phyloP scores from a whole-genome alignment of 2,113 vertebrate species.

The Ramphastos sulfuratus region DNA sequence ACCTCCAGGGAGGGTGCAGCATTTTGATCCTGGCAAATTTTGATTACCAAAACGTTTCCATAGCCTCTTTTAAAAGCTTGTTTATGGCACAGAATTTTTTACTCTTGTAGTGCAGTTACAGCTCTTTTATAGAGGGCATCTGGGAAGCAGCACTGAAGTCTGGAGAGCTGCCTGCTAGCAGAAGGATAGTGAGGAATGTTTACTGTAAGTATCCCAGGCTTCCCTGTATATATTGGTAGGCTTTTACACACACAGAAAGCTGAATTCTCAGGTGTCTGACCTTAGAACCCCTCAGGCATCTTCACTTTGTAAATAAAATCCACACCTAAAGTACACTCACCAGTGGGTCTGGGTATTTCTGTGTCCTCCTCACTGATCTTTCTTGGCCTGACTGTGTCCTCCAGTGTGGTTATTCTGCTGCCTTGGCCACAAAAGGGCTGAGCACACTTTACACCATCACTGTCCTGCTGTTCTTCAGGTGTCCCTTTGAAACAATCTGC shows the following conservation, averaged over 20 bases:
- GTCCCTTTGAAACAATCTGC: not conserved
- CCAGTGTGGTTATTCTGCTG: not conserved
- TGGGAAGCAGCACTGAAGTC: conserved; percentile 76
- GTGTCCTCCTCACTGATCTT: not conserved
- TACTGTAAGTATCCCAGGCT: conserved; percentile 73
- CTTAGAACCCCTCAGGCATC: conserved; percentile 66
- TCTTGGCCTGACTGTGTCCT: not conserved
- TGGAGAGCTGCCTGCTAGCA: conserved; percentile 67
- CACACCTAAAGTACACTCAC: conserved; percentile 47
- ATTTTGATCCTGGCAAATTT: conserved; percentile 63
- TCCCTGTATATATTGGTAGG: conserved; percentile 82
- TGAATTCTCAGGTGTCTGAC: conserved; percentile 65
- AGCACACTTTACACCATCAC: accelerated
- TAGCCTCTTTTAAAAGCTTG: conserved; percentile 69
- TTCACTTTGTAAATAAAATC: conserved; percentile 81
- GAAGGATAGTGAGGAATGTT: conserved; percentile 69
- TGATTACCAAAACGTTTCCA: conserved; percentile 41
- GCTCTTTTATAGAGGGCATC: conserved; percentile 73
- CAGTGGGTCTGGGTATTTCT: conserved; percentile 5
- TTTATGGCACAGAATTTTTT: conserved; percentile 74
- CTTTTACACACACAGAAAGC: conserved; percentile 68
- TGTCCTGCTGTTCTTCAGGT: not conserved
- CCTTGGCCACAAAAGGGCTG: not conserved
- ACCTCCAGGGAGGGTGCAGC: conserved; percentile 3
- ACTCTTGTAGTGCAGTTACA: conserved; percentile 65